Percentiles rank a stretch among this genome's conserved stretches.
Conservation (phyloP, 1,140 invertebrate genomes). For the Neodiprion lecontei region DNA sequence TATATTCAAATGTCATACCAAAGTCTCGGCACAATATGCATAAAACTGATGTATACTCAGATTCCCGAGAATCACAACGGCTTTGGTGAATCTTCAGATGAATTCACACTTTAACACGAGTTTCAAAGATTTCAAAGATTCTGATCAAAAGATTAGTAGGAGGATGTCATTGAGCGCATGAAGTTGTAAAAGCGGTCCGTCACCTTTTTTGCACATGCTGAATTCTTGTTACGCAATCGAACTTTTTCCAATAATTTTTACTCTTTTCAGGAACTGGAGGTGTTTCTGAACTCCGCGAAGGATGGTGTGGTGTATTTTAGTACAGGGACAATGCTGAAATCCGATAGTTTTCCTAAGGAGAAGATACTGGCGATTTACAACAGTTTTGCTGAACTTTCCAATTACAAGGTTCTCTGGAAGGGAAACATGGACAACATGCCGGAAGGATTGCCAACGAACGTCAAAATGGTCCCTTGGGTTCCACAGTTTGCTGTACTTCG, state of each 20-base stretch:
- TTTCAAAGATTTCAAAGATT: no score
- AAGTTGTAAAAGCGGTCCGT: no score
- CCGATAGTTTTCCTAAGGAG: conserved; percentile 59
- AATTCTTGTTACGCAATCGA: no score
- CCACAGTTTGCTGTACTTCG: conserved; percentile 70
- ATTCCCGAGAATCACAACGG: no score
- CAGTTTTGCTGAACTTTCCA: conserved; percentile 40
- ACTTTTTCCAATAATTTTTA: background rate
- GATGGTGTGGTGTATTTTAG: conserved; percentile 76
- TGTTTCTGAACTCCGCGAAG: conserved; percentile 70
- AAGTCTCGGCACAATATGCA: no score
- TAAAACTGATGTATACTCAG: no score
- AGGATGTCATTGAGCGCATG: no score
- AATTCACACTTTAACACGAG: no score
- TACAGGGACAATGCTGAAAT: conserved; percentile 75
- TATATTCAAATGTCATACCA: no score
- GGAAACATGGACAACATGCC: conserved; percentile 35
- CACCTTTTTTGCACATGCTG: no score
- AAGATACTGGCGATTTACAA: conserved; percentile 36
- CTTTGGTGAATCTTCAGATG: no score
- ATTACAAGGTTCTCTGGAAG: conserved; percentile 45
- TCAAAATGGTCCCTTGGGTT: conserved; percentile 68
- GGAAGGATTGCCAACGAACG: conserved; percentile 64
- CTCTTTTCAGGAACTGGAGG: conserved; percentile 66
- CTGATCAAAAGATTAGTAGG: no score